Evolutionary conservation across 2,113 vertebrate genomes (phyloP).

Genomic region (Chaenogobius annularis): DNA sequence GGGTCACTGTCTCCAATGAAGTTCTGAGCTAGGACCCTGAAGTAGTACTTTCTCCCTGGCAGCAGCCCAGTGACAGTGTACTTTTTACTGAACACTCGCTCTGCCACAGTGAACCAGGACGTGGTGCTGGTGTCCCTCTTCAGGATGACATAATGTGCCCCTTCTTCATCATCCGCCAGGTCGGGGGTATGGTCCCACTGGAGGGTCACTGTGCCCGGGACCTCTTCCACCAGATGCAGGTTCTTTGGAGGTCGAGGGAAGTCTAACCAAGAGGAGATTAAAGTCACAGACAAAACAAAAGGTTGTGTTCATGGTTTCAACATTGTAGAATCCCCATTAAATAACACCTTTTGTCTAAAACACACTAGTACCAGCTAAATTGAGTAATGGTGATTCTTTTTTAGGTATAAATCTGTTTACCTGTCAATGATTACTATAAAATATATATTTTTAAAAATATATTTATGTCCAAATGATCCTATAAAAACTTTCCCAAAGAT

Average conservation of each 20-base stretch:
- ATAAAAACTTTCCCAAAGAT: no score
- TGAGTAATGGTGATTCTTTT: no score
- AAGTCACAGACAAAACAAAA: neutral
- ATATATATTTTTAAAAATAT: no score
- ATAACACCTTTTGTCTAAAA: no score
- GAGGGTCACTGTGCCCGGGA: conserved; percentile 64
- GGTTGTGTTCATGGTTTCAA: neutral
- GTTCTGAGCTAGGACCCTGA: conserved; percentile 69
- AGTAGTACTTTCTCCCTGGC: conserved; percentile 73
- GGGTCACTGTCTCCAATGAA: conserved; percentile 65
- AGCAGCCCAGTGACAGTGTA: conserved; percentile 65
- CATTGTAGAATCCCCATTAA: neutral
- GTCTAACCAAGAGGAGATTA: conserved; percentile 40
- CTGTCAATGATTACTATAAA: no score
- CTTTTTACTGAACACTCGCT: conserved; percentile 70
- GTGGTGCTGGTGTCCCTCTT: conserved; percentile 67
- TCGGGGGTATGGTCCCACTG: conserved; percentile 73
- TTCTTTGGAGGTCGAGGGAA: conserved; percentile 62
- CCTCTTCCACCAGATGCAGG: conserved; percentile 70
- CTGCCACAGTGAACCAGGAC: conserved; percentile 58
- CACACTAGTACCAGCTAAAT: no score
- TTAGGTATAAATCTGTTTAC: no score
- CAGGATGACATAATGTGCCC: conserved; percentile 66
- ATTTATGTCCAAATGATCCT: no score
- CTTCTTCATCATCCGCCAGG: conserved; percentile 44